These are phyloP conservation scores for Anableps anableps DNA, from an alignment of 2,797 vertebrate species.

Conservation along the genomic window DNA sequence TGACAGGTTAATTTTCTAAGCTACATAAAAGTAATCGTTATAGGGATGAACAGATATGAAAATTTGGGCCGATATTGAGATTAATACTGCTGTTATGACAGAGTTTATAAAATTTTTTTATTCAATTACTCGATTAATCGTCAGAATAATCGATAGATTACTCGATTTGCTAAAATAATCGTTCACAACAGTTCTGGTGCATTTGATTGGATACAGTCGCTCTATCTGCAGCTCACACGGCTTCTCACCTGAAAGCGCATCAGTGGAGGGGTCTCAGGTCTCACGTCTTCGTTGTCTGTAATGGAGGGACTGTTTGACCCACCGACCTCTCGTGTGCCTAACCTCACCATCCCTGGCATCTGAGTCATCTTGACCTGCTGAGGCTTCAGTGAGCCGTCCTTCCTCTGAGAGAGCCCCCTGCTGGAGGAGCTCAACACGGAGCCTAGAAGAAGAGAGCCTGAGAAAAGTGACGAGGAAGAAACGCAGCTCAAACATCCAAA, in stretches of 20 bases:
- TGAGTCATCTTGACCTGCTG: conserved; percentile 85
- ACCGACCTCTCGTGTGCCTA: conserved; percentile 78
- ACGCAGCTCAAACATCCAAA: neutral
- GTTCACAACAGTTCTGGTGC: no score
- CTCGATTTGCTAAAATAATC: no score
- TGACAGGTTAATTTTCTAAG: no score
- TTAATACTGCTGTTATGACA: no score
- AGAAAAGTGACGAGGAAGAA: neutral
- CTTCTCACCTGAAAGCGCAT: conserved; percentile 57
- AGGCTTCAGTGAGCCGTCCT: conserved; percentile 55
- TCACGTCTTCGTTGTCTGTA: conserved; percentile 57
- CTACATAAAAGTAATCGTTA: no score
- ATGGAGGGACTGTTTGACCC: conserved; percentile 55
- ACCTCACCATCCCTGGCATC: conserved; percentile 78
- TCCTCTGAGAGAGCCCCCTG: conserved; percentile 69
- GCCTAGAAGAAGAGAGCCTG: neutral
- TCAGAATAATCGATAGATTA: no score
- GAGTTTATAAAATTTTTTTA: no score
- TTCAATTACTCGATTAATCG: no score
- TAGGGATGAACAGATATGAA: no score
- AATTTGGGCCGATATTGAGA: no score
- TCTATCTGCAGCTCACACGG: no score
- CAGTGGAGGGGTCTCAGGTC: conserved; percentile 31
- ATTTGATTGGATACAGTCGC: no score
- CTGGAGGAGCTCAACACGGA: conserved; percentile 65